Base-by-base conservation (phyloP, 2,113 vertebrate genomes). In the Upupa epops region DNA sequence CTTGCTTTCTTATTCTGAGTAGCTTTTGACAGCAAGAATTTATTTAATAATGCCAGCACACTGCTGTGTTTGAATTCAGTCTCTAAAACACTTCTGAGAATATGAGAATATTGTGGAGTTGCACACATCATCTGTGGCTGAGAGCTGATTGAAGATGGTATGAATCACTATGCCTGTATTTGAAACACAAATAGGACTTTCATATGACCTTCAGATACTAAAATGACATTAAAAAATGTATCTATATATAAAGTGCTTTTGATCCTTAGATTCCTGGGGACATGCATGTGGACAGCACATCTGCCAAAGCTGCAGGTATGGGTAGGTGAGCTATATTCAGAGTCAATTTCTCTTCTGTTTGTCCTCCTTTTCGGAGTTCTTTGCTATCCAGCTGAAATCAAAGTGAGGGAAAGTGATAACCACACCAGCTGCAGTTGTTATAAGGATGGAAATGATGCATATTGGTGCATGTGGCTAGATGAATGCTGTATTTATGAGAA, bases 1-100 rank as follows among this genome's bases (percentile, higher is more conserved):
- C 45, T 84, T 89, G 22, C 54, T 91, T 85, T 69, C 9, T 56
- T 68, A 45, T 45, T 22, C 28, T 5, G 14, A 49, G n/a, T 58
- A 61, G 12, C 26, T n/a, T 82, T 92, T 75, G 82, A 66, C 71
- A 76, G 34, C 31, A 70, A 89, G 63, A 60, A 89, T 69, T 65
- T 92, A 64, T 28, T 82, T 72, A 85, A 65, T 89, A 79, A 64
- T 46, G 32, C 28, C 26, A 83, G 3, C 10, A 3, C 11, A 25
- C 32, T 85, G 40, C 59, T 58, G 24, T 79, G 52, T 82, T 89
- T 86, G 64, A 88, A 49, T 51, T 83, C 36, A 12, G 51, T 63
- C 83, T 77, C 46, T 73, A 59, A 83, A 83, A 15, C n/a, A 59
- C 20, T 83, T 90, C 46, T 79, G 59, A 72, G 75, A 54, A 42